These are phyloP conservation scores for Microcebus tavaratra DNA, from an alignment of 2,113 vertebrate species.

Conservation along the genomic window DNA sequence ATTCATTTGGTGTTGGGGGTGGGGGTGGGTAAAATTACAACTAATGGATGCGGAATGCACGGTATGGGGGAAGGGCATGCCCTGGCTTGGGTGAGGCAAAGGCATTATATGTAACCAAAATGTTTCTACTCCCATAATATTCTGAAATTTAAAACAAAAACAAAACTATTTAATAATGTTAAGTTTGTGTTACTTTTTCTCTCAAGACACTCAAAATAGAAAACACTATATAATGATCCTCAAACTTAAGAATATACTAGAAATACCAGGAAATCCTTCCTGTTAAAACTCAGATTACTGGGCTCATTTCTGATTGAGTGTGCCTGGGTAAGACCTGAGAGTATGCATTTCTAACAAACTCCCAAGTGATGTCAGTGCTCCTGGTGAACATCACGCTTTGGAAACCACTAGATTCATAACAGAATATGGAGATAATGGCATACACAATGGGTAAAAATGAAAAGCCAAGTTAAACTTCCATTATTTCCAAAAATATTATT, in stretches of 20 bases:
- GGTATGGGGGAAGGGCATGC: too few relatives aligned
- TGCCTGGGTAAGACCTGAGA: neutral
- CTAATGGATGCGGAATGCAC: too few relatives aligned
- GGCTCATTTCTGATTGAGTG: neutral
- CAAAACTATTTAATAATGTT: neutral
- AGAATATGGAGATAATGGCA: neutral
- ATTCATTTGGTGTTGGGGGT: too few relatives aligned
- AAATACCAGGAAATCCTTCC: neutral
- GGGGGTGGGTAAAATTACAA: too few relatives aligned
- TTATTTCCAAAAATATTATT: neutral
- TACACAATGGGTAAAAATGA: neutral
- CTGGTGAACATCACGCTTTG: neutral
- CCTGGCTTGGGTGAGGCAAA: too few relatives aligned
- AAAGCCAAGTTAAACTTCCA: neutral
- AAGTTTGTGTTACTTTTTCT: neutral
- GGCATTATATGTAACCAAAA: too few relatives aligned
- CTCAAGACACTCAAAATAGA: neutral
- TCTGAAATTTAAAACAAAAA: neutral
- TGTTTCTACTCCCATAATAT: too few relatives aligned
- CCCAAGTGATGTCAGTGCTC: rapidly evolving
- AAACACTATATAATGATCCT: neutral
- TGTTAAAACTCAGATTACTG: neutral
- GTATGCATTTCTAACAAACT: neutral
- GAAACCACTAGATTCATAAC: neutral
- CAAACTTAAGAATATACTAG: neutral